Conservation (phyloP, 1,140 invertebrate species). For the Carposina sasakii region DNA sequence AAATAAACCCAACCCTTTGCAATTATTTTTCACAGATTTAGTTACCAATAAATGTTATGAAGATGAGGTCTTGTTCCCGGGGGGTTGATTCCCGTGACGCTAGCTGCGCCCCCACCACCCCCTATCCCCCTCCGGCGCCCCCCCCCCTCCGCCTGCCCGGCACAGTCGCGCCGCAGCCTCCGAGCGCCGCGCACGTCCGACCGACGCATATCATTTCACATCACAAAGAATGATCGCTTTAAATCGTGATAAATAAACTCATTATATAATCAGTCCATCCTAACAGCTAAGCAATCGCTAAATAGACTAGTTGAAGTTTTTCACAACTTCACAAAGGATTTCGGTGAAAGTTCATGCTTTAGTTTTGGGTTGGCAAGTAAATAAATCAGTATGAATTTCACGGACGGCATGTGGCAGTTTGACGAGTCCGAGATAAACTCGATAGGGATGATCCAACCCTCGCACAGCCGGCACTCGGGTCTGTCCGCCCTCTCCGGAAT, state of each 20-base stretch:
- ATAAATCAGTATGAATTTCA: slow-evolving; percentile 14
- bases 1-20: no score
- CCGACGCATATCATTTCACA: slow-evolving; percentile 28
- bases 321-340: no score
- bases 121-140: slow-evolving; percentile 25
- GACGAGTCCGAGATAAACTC: slow-evolving; percentile 80
- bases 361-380: no score
- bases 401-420: slow-evolving; percentile 67
- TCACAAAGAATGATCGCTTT: slow-evolving; percentile 43
- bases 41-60: neutral
- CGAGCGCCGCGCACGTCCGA: slow-evolving; percentile 35
- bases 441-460: slow-evolving; percentile 80
- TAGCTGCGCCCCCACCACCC: slow-evolving; percentile 29
- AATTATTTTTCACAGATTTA: no score
- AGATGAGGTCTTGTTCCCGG: neutral
- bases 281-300: no score
- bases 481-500: slow-evolving; percentile 54
- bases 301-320: no score
- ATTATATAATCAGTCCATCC: no score
- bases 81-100: slow-evolving; percentile 28
- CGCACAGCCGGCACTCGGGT: slow-evolving; percentile 79
- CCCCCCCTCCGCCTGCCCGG: slow-evolving; percentile 7
- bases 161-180: slow-evolving; percentile 50
- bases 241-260: slow-evolving; percentile 33
- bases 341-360: no score